Evolutionary conservation across 2,797 vertebrate genomes (phyloP).

Genomic region (Propithecus perrieri): DNA sequence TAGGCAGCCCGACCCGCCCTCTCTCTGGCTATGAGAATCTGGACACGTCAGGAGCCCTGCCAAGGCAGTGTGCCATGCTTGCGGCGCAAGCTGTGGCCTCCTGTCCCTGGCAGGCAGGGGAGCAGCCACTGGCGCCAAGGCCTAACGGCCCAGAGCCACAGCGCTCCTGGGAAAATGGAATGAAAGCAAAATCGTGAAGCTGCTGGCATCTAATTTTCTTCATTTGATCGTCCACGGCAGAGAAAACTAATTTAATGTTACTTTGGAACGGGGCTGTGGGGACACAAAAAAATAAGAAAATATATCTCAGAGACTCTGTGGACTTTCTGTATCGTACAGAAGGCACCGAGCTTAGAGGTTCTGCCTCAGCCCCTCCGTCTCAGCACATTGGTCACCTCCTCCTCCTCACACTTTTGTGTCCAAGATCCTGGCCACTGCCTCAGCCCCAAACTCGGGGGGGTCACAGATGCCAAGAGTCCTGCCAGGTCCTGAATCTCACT

Average conservation of each 20-base stretch:
- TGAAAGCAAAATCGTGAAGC: neutral
- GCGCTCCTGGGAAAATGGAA: neutral
- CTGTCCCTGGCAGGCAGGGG: neutral
- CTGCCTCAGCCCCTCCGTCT: neutral
- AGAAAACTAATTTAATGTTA: neutral
- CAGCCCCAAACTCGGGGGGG: rapidly evolving
- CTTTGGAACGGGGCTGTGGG: neutral
- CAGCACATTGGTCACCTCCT: neutral
- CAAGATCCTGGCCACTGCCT: neutral
- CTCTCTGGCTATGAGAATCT: neutral
- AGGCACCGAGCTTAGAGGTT: neutral
- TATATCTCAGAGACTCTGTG: neutral
- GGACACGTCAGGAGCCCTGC: neutral
- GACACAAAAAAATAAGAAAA: neutral
- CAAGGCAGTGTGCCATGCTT: neutral
- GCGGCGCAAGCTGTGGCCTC: rapidly evolving
- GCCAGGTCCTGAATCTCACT: too few species aligned
- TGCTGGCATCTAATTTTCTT: neutral
- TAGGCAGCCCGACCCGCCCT: rapidly evolving
- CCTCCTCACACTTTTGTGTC: neutral
- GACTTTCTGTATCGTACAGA: neutral
- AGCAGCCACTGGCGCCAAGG: neutral
- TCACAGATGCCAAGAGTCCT: rapidly evolving
- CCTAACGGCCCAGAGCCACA: neutral
- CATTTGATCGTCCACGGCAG: neutral